Evolutionary conservation across 2,797 vertebrate genomes (phyloP).

Genomic region (Halcyon smyrnensis): DNA sequence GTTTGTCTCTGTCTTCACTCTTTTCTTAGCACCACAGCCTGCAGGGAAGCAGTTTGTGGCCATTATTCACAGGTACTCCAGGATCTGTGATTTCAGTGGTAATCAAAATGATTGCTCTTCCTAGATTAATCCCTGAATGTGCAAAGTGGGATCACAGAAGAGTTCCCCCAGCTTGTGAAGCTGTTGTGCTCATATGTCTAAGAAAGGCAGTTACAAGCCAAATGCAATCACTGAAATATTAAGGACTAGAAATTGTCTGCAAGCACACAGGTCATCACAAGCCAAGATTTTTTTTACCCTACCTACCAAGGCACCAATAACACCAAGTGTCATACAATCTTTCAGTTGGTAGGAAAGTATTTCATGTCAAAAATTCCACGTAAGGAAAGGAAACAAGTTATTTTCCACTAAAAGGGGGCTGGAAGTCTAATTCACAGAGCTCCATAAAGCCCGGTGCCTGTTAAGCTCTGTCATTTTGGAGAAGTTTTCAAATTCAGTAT

Average conservation of each 20-base stretch:
- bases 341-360: background rate
- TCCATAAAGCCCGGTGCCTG: background rate
- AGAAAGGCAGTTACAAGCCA: conserved; percentile 64
- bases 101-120: conserved; percentile 57
- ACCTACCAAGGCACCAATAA: background rate
- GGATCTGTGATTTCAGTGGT: conserved; percentile 53
- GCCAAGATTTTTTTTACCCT: conserved; percentile 55
- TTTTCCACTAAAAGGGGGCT: background rate
- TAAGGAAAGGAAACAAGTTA: conserved; percentile 35
- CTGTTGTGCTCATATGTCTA: conserved; percentile 54
- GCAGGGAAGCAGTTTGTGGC: background rate
- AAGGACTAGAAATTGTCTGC: conserved; percentile 49
- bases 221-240: conserved; percentile 67
- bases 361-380: conserved; percentile 16
- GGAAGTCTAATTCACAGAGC: background rate
- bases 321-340: background rate
- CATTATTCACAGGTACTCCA: conserved; percentile 37
- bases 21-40: background rate
- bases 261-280: conserved; percentile 64
- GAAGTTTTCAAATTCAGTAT: background rate
- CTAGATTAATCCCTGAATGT: conserved; percentile 12
- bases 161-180: conserved; percentile 60
- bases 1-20: background rate
- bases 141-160: conserved; percentile 46
- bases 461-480: background rate